Evolutionary conservation across 2,888 invertebrate genomes (phyloP).

Genomic region (Cheilosia vernalis): DNA sequence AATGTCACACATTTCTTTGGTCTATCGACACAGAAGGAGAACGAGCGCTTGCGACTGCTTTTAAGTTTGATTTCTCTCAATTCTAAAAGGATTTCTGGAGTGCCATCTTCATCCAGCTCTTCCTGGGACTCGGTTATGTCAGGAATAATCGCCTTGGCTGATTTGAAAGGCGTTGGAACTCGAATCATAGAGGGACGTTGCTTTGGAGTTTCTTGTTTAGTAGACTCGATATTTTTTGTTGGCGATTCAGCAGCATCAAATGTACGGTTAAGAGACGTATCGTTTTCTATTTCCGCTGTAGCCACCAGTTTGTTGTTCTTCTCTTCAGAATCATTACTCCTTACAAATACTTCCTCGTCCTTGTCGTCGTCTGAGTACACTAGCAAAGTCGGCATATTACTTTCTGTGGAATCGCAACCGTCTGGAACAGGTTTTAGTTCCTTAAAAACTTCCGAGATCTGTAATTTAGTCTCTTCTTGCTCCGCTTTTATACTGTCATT

Average conservation of each 20-base stretch:
- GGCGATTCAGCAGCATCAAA: constrained; percentile 37
- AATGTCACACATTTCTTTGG: constrained; percentile 78
- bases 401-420: constrained; percentile 3
- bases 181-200: constrained; percentile 67
- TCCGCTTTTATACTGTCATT: constrained; percentile 40
- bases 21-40: constrained; percentile 76
- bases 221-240: constrained; percentile 44
- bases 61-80: constrained; percentile 68
- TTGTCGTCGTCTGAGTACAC: constrained; percentile 76
- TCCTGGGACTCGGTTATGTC: constrained; percentile 42
- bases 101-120: neutral
- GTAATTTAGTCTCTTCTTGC: neutral
- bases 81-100: constrained; percentile 48
- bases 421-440: neutral
- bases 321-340: neutral
- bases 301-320: constrained; percentile 23
- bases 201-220: constrained; percentile 18
- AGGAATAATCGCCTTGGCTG: constrained; percentile 31
- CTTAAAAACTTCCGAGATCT: neutral
- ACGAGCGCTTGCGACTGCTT: constrained; percentile 79
- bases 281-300: constrained; percentile 10
- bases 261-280: constrained; percentile 1
- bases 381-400: constrained; percentile 78
- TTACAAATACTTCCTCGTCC: neutral
- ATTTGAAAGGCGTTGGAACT: constrained; percentile 78